These are phyloP conservation scores for Watersipora subatra DNA, from an alignment of 1,140 invertebrate species.

Conservation along the genomic window DNA sequence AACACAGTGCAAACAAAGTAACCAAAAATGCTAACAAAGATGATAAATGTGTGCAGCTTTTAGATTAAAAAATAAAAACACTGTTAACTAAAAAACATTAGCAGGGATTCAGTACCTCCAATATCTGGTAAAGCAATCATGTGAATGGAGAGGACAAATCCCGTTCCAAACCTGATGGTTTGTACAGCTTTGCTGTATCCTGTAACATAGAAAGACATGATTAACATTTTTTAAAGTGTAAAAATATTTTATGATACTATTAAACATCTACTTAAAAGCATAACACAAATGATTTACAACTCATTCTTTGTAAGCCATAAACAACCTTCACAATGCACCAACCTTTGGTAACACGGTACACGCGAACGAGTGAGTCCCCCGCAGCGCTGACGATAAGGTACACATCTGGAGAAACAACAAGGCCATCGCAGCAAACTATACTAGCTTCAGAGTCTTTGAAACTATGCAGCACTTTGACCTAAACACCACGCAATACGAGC, in stretches of 20 bases:
- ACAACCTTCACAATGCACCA: neutral
- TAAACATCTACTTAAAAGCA: too few species aligned
- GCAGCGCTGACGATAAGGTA: neutral
- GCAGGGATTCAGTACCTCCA: too few species aligned
- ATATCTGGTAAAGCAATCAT: constrained; percentile 27
- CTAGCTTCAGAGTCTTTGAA: neutral
- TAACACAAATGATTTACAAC: too few species aligned
- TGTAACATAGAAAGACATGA: neutral
- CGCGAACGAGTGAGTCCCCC: neutral
- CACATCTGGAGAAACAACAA: neutral
- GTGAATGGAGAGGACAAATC: constrained; percentile 28
- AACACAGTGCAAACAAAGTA: too few species aligned
- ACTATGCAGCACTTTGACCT: neutral
- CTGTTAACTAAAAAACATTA: too few species aligned
- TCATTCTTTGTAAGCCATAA: too few species aligned
- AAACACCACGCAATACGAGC: too few species aligned
- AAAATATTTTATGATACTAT: too few species aligned
- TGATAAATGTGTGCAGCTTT: too few species aligned
- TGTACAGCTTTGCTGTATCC: constrained; percentile 3
- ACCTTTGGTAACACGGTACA: neutral
- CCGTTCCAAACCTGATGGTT: constrained; percentile 6
- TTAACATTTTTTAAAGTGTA: neutral
- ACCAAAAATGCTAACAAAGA: too few species aligned
- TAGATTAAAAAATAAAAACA: too few species aligned
- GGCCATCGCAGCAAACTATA: neutral